Percentiles rank a stretch among this genome's conserved stretches.
Conservation (phyloP, 2,797 vertebrate genomes). For the Crenuchus spilurus region DNA sequence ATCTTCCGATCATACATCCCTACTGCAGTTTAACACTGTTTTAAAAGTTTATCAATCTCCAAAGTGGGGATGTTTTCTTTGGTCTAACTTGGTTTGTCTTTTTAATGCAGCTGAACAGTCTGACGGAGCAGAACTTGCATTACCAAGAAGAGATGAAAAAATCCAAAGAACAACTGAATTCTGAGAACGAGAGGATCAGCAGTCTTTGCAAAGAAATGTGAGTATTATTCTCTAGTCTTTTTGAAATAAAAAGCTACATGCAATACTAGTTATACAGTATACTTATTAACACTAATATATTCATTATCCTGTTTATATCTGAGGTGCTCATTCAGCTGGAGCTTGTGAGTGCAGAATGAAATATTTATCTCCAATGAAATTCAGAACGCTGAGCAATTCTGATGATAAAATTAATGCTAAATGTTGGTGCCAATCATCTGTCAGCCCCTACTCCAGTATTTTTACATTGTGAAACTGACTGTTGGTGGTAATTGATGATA, state of each 20-base stretch:
- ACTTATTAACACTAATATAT: too few relatives aligned
- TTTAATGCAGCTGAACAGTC: conserved; percentile 79
- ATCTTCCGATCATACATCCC: too few relatives aligned
- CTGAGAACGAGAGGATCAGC: conserved; percentile 83
- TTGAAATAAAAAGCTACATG: background rate
- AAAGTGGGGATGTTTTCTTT: too few relatives aligned
- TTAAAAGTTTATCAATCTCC: too few relatives aligned
- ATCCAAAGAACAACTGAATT: conserved; percentile 83
- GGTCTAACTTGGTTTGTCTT: background rate
- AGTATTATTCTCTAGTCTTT: conserved; percentile 66
- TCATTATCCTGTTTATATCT: background rate
- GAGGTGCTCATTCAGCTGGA: background rate
- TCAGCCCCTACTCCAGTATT: too few relatives aligned
- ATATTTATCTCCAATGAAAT: too few relatives aligned
- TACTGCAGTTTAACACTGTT: too few relatives aligned
- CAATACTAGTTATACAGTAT: background rate
- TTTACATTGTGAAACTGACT: too few relatives aligned
- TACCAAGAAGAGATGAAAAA: conserved; percentile 82
- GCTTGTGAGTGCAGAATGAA: background rate
- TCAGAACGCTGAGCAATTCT: too few relatives aligned
- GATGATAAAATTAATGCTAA: too few relatives aligned
- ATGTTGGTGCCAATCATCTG: too few relatives aligned
- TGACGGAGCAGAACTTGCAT: conserved; percentile 85
- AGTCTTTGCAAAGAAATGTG: conserved; percentile 88
- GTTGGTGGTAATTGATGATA: too few relatives aligned